A percentile compares a stretch with the other conserved stretches of the same genome.
These are phyloP conservation scores for Sebastes wilsoni DNA, from an alignment of 2,797 vertebrate genomes.

Conservation along the genomic window DNA sequence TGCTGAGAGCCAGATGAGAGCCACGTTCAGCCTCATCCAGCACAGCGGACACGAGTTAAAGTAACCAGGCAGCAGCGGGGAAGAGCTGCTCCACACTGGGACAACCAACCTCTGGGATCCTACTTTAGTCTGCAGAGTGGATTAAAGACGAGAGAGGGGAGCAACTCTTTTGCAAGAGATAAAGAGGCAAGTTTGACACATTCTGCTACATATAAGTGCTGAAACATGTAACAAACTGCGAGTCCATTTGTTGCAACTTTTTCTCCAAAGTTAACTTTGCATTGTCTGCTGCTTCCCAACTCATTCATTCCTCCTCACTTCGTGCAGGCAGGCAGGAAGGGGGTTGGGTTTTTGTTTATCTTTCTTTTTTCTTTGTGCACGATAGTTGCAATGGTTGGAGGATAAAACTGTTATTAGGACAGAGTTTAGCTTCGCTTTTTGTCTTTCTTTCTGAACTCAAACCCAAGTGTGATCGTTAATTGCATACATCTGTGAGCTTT, in stretches of 20 bases:
- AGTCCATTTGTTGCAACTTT: conserved; percentile 39
- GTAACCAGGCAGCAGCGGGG: conserved; percentile 15
- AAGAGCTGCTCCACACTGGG: conserved; percentile 47
- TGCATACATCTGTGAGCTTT: conserved; percentile 66
- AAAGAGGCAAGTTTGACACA: conserved; percentile 67
- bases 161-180: conserved; percentile 39
- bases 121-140: conserved; percentile 63
- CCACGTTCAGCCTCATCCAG: conserved; percentile 60
- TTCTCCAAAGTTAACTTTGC: conserved; percentile 42
- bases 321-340: conserved; percentile 9
- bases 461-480: conserved; percentile 47
- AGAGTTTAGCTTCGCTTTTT: not conserved
- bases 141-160: conserved; percentile 60
- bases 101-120: conserved; percentile 61
- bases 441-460: not conserved
- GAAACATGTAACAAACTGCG: not conserved
- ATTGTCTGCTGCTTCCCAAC: conserved; percentile 4
- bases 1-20: conserved; percentile 63
- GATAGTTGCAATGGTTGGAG: not conserved
- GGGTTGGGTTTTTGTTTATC: conserved; percentile 20
- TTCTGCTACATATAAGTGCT: not conserved
- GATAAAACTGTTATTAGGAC: not conserved
- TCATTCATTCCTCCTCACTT: conserved; percentile 67
- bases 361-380: conserved; percentile 25
- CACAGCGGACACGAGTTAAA: conserved; percentile 44